Conservation (phyloP, 2,888 invertebrate species). For the Agonopterix heracliana region DNA sequence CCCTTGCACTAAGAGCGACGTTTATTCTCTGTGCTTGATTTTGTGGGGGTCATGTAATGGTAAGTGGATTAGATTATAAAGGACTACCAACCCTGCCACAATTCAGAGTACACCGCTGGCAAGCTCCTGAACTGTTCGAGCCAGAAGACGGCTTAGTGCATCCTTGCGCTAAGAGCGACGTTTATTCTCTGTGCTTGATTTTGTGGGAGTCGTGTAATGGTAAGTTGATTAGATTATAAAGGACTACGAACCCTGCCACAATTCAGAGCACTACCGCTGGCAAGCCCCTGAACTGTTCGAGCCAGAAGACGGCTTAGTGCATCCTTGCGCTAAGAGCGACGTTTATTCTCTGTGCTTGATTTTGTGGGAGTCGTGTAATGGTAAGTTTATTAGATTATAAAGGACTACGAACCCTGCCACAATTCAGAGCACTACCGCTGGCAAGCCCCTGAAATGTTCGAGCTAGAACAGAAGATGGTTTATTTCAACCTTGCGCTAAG, state of each 20-base stretch:
- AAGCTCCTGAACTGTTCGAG: slow-evolving; percentile 61
- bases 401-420: slow-evolving; percentile 36
- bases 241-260: slow-evolving; percentile 34
- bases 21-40: slow-evolving; percentile 56
- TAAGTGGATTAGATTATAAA: slow-evolving; percentile 27
- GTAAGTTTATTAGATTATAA: slow-evolving; percentile 30
- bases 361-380: slow-evolving; percentile 67
- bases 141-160: slow-evolving; percentile 47
- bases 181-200: slow-evolving; percentile 56
- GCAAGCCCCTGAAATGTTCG: slow-evolving; percentile 66
- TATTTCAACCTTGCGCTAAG: slow-evolving; percentile 49
- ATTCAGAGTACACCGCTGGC: slow-evolving; percentile 49
- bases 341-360: slow-evolving; percentile 60
- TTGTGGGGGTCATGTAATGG: slow-evolving; percentile 70
- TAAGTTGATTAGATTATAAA: slow-evolving; percentile 27
- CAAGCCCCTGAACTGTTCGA: slow-evolving; percentile 64
- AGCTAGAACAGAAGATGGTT: slow-evolving; percentile 40
- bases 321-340: slow-evolving; percentile 52
- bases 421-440: slow-evolving; percentile 46
- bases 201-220: slow-evolving; percentile 70
- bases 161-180: slow-evolving; percentile 56
- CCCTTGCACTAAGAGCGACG: slow-evolving; percentile 54
- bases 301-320: slow-evolving; percentile 45
- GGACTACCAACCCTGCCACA: slow-evolving; percentile 34
- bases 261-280: slow-evolving; percentile 50